These are phyloP conservation scores for Salvelinus alpinus DNA, from an alignment of 2,113 vertebrate genomes.

Conservation along the genomic window DNA sequence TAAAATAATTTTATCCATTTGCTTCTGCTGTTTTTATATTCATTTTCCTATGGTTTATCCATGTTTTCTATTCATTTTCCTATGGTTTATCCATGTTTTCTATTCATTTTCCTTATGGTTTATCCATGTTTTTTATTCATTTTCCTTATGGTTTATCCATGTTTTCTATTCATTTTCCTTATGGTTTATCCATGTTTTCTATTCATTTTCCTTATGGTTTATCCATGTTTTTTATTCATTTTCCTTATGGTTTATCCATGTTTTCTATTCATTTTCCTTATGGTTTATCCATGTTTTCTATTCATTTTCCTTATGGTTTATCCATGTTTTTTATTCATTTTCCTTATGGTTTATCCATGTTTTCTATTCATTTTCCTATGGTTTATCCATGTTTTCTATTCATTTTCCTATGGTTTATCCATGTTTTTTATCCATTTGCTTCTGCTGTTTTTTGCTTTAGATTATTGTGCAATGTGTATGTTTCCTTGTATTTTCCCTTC, in stretches of 20 bases:
- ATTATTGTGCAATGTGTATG: conserved; percentile 22
- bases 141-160: not conserved
- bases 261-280: not conserved
- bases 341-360: not conserved
- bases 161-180: not conserved
- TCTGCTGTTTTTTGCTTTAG: not conserved
- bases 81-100: not conserved
- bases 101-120: too few species aligned
- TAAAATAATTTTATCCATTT: conserved; percentile 3
- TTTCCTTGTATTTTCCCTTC: conserved; percentile 18
- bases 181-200: not conserved
- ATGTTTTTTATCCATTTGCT: conserved; percentile 4
- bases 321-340: not conserved
- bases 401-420: not conserved
- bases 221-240: not conserved
- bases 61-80: not conserved
- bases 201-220: not conserved
- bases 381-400: not conserved
- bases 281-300: not conserved
- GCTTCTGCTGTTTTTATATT: not conserved
- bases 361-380: not conserved
- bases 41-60: not conserved
- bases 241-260: not conserved
- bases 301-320: too few species aligned
- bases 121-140: not conserved